phyloP scores from a whole-genome alignment of 2,888 invertebrate genomes.

The Spodoptera picta region DNA sequence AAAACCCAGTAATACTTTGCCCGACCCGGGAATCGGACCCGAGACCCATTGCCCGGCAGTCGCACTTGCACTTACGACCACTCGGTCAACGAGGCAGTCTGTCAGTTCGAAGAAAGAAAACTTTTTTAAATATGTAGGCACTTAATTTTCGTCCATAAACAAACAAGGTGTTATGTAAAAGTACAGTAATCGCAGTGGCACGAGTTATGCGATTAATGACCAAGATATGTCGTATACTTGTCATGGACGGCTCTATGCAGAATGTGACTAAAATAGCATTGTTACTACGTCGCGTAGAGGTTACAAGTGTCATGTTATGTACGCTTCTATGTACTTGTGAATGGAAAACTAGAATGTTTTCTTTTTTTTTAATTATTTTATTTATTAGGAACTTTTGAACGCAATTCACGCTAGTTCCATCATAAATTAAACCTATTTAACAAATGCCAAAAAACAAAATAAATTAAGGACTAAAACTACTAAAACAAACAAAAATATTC shows the following conservation, averaged over 20 bases:
- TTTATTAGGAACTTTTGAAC: no score
- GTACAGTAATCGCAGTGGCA: background rate
- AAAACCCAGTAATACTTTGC: no score
- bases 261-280: slow-evolving; percentile 36
- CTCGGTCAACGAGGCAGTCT: no score
- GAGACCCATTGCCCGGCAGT: no score
- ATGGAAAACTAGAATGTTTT: slow-evolving; percentile 2
- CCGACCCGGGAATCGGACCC: no score
- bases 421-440: no score
- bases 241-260: slow-evolving; percentile 27
- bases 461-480: no score
- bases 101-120: background rate
- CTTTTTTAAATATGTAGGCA: background rate
- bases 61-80: no score
- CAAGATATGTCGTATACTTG: slow-evolving; percentile 29
- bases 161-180: slow-evolving; percentile 29
- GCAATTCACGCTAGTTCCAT: no score
- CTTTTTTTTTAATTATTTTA: no score
- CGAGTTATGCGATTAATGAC: slow-evolving; percentile 29
- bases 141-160: slow-evolving; percentile 8
- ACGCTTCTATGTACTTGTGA: slow-evolving; percentile 1
- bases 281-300: slow-evolving; percentile 24
- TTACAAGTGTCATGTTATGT: slow-evolving; percentile 20
- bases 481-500: no score
- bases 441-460: no score